Conservation (phyloP, 2,797 vertebrate genomes). For the Tauraco hartlaubi region DNA sequence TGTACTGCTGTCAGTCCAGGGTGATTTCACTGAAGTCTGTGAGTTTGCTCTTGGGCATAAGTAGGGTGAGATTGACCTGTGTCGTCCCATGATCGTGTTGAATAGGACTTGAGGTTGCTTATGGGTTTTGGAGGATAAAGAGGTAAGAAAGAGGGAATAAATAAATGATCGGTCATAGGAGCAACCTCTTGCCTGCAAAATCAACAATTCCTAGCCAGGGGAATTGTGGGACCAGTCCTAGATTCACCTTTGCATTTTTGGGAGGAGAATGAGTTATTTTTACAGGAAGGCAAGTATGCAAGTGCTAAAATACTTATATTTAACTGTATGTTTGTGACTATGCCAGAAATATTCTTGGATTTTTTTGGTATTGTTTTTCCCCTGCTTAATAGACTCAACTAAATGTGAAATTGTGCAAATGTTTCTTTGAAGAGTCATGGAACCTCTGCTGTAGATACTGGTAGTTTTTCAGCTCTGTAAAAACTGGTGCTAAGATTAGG, state of each 20-base stretch:
- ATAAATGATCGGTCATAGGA: fast-evolving
- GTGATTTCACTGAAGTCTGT: background rate
- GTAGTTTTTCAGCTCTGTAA: background rate
- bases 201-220: background rate
- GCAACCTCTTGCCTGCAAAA: background rate
- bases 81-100: fast-evolving
- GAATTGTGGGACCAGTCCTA: background rate
- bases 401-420: background rate
- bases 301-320: background rate
- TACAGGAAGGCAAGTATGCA: background rate
- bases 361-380: background rate
- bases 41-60: background rate
- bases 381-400: background rate
- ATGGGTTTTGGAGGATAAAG: background rate
- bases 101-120: background rate
- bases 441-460: background rate
- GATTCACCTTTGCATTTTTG: background rate
- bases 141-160: background rate
- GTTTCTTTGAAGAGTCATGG: background rate
- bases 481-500: background rate
- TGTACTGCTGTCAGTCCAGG: background rate
- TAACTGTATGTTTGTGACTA: background rate
- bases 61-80: background rate
- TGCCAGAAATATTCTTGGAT: background rate
- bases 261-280: background rate